Base-by-base conservation (phyloP, 2,888 invertebrate species). In the Poecilus cupreus region DNA sequence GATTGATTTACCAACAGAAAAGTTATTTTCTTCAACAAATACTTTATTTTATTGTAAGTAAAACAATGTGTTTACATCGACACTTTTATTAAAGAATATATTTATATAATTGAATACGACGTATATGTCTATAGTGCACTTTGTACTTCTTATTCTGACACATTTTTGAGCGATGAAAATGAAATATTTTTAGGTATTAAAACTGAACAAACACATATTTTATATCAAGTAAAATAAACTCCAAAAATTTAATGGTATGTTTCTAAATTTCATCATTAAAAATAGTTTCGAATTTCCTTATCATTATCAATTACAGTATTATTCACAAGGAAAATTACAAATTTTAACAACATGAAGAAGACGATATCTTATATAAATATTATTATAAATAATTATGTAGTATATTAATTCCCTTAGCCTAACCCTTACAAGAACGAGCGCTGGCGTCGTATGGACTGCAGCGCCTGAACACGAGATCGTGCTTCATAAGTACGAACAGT, bases 321-420 rank as follows among this genome's bases (percentile, higher is more conserved):
- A 72, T 72, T 46, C 46, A 72, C 43, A 72, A 72, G 72, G 46
- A 46, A 64, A 72, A 72, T 72, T 72, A 72, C 72, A 72, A 72
- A 72, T 43, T 72, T 72, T 72, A 72, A 72, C 72, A 72, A 72
- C 72, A 72, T 37, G 72, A 72, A 72, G 72, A 72, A 72, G 43
- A 72, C 72, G 72, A 72, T 72, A 72, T 43, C 43, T 72, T 72
- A 72, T 72, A 70, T 70, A 70, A 70, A 70, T 39, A 70, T 72
- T 72, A 72, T 72, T 22, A 32, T 32, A 54, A 20, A 60, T 26
- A 24, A 26, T 24, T 60, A 60, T 60, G 8, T 32, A 60, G n/a
- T 60, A 72, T 20, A 72, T 72, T 3, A 22, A 46, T 46, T 46
- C n/a, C 37, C 46, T 43, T 72, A 43, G 22, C 46, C 20, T 22